phyloP scores from a whole-genome alignment of 2,888 invertebrate species.

The Timema cristinae region DNA sequence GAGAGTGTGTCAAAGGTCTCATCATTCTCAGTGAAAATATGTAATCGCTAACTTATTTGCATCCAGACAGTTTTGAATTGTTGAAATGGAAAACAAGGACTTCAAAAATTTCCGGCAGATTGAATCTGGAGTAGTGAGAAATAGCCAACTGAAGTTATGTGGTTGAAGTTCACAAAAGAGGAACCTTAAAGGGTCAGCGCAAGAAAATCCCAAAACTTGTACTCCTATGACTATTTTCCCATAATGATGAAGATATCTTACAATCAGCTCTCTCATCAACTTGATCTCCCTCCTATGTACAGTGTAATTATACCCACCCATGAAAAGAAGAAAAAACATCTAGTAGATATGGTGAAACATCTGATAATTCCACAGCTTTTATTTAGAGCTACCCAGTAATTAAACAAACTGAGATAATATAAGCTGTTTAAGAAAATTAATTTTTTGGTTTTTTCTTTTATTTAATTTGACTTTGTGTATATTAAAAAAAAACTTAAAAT shows the following conservation, averaged over 20 bases:
- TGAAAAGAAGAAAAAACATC: neutral
- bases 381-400: neutral
- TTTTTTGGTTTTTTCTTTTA: too few species aligned
- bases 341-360: neutral
- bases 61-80: neutral
- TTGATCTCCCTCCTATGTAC: neutral
- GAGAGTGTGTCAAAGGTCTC: neutral
- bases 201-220: neutral
- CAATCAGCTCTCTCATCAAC: neutral
- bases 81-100: neutral
- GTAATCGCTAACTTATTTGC: conserved; percentile 5
- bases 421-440: neutral
- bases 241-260: neutral
- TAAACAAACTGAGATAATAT: neutral
- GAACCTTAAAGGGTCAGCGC: neutral
- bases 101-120: neutral
- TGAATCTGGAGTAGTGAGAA: conserved; percentile 2
- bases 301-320: neutral
- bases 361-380: neutral
- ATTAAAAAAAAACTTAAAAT: too few species aligned
- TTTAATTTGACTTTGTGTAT: too few species aligned
- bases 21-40: neutral
- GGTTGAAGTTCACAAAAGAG: neutral
- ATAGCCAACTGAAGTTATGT: conserved; percentile 1
- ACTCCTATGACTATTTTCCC: neutral